phyloP scores from a whole-genome alignment of 23 tunicate species.

The Trididemnum nubilum region DNA sequence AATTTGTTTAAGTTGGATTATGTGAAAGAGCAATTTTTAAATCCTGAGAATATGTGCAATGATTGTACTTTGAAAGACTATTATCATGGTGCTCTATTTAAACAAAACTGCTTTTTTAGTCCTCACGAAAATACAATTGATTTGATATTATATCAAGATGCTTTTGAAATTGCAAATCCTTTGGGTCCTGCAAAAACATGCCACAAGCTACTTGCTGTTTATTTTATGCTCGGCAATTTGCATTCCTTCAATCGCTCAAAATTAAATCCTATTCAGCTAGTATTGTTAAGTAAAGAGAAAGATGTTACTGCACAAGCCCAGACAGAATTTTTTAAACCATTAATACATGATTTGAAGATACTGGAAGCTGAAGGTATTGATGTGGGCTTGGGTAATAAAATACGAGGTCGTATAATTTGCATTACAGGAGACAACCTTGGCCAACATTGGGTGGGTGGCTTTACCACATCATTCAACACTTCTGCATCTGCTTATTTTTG shows the following conservation, averaged over 20 bases:
- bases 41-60: neutral
- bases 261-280: neutral
- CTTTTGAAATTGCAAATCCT: slow-evolving; percentile 40
- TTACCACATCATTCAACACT: neutral
- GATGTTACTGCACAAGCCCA: neutral
- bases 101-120: neutral
- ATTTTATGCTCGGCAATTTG: slow-evolving; percentile 29
- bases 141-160: slow-evolving; percentile 32
- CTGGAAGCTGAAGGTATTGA: slow-evolving; percentile 3
- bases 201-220: slow-evolving; percentile 37
- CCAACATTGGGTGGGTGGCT: neutral
- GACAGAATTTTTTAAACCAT: neutral
- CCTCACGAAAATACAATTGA: neutral
- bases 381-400: neutral
- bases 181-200: slow-evolving; percentile 20
- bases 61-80: neutral
- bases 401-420: neutral
- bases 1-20: neutral
- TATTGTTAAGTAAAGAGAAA: neutral
- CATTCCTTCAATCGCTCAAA: neutral
- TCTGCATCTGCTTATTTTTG: neutral
- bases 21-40: neutral
- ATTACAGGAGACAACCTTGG: neutral
- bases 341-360: neutral
- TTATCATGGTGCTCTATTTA: neutral